phyloP scores from a whole-genome alignment of 2,797 vertebrate species.

The Crocidura indochinensis region DNA sequence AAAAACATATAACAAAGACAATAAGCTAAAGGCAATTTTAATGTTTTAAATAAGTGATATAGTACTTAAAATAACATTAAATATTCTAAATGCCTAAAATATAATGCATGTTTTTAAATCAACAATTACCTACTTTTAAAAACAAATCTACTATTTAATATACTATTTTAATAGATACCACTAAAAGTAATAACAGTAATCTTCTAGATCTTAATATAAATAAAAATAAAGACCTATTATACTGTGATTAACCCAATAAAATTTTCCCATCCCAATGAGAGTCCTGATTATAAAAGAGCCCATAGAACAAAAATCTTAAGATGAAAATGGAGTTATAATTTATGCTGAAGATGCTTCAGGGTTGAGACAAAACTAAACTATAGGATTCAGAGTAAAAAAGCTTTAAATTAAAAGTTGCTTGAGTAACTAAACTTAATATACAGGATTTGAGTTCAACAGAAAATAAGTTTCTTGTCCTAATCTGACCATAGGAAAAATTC shows the following conservation, averaged over 20 bases:
- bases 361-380: conserved; percentile 15
- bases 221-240: conserved; percentile 11
- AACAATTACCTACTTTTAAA: too few relatives aligned
- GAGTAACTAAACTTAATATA: conserved; percentile 18
- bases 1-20: conserved; percentile 15
- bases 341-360: not conserved
- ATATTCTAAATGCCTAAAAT: conserved; percentile 47
- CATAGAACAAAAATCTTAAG: not conserved
- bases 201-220: conserved; percentile 23
- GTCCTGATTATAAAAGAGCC: not conserved
- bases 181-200: conserved; percentile 28
- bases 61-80: conserved; percentile 7
- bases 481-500: conserved; percentile 36
- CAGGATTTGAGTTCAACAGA: not conserved
- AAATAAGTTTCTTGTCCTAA: not conserved
- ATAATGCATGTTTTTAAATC: not conserved
- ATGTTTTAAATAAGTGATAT: conserved; percentile 46
- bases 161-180: not conserved
- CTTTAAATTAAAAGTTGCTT: not conserved
- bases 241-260: not conserved
- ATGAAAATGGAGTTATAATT: not conserved
- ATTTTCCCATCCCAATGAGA: not conserved
- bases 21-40: conserved; percentile 10
- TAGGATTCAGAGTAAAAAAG: not conserved
- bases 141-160: not conserved